Evolutionary conservation across 1,140 invertebrate species (phyloP), one percentile per base, ranked within the genome.

Genomic region (Kradibia gibbosae): DNA sequence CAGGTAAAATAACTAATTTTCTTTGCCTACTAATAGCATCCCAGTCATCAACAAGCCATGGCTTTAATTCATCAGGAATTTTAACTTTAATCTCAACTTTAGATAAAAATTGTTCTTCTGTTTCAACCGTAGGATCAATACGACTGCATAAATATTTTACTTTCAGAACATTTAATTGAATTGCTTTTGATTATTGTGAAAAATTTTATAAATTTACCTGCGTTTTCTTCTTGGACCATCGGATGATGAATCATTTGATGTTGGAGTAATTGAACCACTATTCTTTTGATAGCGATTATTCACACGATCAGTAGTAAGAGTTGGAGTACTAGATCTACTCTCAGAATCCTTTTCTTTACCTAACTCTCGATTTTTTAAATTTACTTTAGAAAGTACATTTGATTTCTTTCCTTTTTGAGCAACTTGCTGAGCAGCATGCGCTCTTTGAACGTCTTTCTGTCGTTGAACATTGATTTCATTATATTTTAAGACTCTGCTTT

Each of bases 21-120:
- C 96, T 96, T 87, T 99, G 96, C 74, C 96, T 92, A 0, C 94
- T 96, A 75, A 99, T 95, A 0, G 97, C 93, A 90, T 99, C 98
- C 95, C 97, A 99, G 90, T 99, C 98, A 89, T 99, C 98, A 0
- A 99, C 97, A 3, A 99, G 91, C 93, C 96, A 97, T 28, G 95
- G 94, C 89, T 98, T 99, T 0, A 99, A 90, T 88, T 98, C 97
- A 87, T 99, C 98, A 0, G 98, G 98, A 74, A 99, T 95, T 91
- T 97, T 97, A 22, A 99, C 95, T 90, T 97, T 96, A 0, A 98
- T 93, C 88, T 96, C 95, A 0, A 95, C 93, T 91, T 97, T 98
- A 2, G 95, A 94, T 70, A 97, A 89, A 89, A 95, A 98, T 45
- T 80, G 82, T 86, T 98, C 97, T 86, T 98, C 95, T 0, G 93